Base-by-base conservation (phyloP, 2,888 invertebrate genomes). In the Dusona sp. region DNA sequence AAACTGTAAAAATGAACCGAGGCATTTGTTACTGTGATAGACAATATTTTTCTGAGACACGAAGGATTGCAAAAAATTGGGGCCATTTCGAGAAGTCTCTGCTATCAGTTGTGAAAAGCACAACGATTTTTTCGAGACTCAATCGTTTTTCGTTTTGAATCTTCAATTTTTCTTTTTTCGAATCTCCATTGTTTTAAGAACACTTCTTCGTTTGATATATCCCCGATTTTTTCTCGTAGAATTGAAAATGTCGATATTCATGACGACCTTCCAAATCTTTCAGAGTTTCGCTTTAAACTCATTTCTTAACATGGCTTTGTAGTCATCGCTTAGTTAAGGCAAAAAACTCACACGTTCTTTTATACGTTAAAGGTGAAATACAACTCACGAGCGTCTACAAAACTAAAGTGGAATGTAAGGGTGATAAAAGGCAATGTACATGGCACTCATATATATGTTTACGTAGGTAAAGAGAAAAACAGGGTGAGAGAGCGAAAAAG, bases 401-500 rank as follows among this genome's bases (percentile, higher is more conserved):
- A 0, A 29, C 29, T 6, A 16, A 29, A 61, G 61, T 29, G 16
- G 13, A 25, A 25, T 3, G 1, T 29, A 7, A 29, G 16, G 7
- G 16, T 6, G 61, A 29, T 61, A 11, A 29, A 29, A 16, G 6
- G 16, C 38, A n/a, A 6, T n/a, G 67, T 38, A 13, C n/a, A 38
- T 9, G 3, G 38, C n/a, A 22, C 38, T 9, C 9, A 29, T 25
- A 25, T 11, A 36, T 19, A n/a, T 65, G 65, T 19, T n/a, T 33
- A 38, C n/a, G 3, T n/a, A 8, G n/a, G 22, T 38, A 38, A n/a
- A 29, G 67, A 38, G 36, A 22, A 19, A 36, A 38, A 36, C 11
- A 7, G 36, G 70, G 19, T 8, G 13, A 33, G n/a, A 29, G 19
- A 65, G 78, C 45, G 65, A 73, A 51, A 36, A 67, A 82, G 68